These are phyloP conservation scores for Epirrhoe tristata DNA, from an alignment of 2,888 invertebrate genomes.

Conservation along the genomic window DNA sequence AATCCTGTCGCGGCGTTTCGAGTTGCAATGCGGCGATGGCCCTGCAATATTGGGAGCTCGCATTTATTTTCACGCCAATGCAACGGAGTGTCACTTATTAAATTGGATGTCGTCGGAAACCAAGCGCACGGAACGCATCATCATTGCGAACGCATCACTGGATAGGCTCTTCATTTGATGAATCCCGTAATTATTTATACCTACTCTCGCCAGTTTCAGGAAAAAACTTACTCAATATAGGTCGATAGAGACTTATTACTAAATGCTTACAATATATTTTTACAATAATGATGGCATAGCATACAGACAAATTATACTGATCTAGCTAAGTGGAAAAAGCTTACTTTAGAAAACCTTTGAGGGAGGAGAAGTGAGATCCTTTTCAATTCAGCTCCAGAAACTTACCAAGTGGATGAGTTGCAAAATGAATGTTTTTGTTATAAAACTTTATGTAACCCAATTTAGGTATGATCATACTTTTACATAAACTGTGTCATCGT, in stretches of 20 bases:
- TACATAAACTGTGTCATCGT: neutral
- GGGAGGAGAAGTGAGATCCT: neutral
- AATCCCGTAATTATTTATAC: slow-evolving; percentile 9
- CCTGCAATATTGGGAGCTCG: slow-evolving; percentile 24
- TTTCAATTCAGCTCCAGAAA: neutral
- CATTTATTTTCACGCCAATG: slow-evolving; percentile 32
- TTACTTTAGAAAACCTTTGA: neutral
- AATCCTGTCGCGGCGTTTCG: slow-evolving; percentile 4
- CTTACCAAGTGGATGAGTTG: neutral
- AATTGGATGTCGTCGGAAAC: slow-evolving; percentile 29
- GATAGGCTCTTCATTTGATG: slow-evolving; percentile 26
- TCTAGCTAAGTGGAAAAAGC: neutral
- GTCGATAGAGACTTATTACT: neutral
- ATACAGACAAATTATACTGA: neutral
- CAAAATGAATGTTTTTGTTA: neutral
- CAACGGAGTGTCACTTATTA: slow-evolving; percentile 33
- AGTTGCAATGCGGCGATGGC: slow-evolving; percentile 12
- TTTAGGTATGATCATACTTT: neutral
- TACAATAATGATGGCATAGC: neutral
- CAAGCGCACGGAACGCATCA: slow-evolving; percentile 27
- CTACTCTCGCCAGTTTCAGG: slow-evolving; percentile 11
- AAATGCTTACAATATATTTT: neutral
- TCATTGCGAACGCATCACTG: slow-evolving; percentile 13
- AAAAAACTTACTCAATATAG: neutral
- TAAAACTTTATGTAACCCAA: neutral